Conservation (phyloP, 1,140 invertebrate genomes). For the Octopus sinensis region DNA sequence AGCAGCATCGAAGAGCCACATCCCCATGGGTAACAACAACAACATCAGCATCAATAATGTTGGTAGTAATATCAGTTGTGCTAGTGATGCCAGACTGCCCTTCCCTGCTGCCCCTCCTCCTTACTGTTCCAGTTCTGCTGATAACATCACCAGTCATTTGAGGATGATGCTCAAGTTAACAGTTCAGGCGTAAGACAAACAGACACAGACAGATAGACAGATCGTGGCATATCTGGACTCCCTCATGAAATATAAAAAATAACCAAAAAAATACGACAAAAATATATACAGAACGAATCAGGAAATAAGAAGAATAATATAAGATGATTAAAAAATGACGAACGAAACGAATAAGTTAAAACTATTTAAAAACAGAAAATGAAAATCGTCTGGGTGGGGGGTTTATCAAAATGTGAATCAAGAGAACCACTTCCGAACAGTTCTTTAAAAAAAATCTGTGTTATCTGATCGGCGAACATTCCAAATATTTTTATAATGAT, state of each 20-base stretch:
- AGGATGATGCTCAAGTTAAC: constrained; percentile 64
- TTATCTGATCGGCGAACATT: constrained; percentile 29
- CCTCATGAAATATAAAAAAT: too few species aligned
- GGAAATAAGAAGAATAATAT: too few species aligned
- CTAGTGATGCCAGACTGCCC: neutral
- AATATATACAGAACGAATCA: too few species aligned
- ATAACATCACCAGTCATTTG: constrained; percentile 59
- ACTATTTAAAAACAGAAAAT: too few species aligned
- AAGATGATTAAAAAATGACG: too few species aligned
- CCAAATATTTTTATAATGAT: constrained; percentile 35
- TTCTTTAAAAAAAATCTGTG: too few species aligned
- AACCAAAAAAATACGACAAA: too few species aligned
- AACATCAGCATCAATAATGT: neutral
- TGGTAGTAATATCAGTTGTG: neutral
- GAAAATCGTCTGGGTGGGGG: too few species aligned
- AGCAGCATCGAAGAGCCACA: neutral
- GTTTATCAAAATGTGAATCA: too few species aligned
- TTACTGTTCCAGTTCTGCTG: constrained; percentile 15
- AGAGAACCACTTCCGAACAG: too few species aligned
- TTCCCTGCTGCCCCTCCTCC: neutral
- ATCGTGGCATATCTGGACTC: too few species aligned
- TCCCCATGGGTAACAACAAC: neutral
- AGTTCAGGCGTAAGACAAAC: constrained; percentile 30
- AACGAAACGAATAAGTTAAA: too few species aligned
- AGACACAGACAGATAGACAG: neutral